Evolutionary conservation across 2,113 vertebrate species (phyloP).

Genomic region (Canis aureus): DNA sequence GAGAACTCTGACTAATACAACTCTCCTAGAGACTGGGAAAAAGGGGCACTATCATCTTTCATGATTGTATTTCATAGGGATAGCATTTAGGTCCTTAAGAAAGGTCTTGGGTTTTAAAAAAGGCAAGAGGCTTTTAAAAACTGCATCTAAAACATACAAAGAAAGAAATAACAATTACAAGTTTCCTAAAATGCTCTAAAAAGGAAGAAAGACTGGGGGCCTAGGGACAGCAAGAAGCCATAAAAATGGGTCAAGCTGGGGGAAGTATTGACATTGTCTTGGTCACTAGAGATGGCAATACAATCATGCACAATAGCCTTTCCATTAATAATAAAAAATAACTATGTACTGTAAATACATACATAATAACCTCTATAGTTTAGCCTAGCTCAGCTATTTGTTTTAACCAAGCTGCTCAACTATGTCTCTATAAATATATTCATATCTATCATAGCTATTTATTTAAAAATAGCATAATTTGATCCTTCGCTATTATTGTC

Average conservation of each 20-base stretch:
- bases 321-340: neutral
- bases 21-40: neutral
- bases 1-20: neutral
- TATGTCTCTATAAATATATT: neutral
- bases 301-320: neutral
- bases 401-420: neutral
- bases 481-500: neutral
- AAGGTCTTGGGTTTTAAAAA: neutral
- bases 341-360: neutral
- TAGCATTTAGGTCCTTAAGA: neutral
- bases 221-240: fast-evolving
- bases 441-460: neutral
- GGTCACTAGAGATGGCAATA: neutral
- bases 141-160: neutral
- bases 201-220: neutral
- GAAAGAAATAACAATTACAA: neutral
- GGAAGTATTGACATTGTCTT: neutral
- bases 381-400: neutral
- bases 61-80: neutral
- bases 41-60: neutral
- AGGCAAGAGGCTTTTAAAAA: neutral
- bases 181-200: neutral
- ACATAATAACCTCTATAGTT: neutral
- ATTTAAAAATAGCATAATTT: neutral
- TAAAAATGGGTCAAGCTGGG: neutral